Evolutionary conservation across 2,888 invertebrate species (phyloP).

Genomic region (Drosophila limbata): DNA sequence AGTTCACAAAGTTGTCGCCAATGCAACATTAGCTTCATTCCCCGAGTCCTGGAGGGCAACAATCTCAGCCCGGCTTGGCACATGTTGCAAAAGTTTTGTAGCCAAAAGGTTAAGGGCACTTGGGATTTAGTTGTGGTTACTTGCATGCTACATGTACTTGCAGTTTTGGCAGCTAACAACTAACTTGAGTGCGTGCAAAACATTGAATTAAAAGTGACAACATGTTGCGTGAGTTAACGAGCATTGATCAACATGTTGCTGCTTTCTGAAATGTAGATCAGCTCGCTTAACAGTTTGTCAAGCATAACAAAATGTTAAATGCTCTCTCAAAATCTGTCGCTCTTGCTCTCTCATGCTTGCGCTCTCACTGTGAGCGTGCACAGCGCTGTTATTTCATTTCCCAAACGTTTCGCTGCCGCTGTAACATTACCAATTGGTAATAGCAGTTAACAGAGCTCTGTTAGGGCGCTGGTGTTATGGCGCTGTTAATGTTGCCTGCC

Average conservation of each 20-base stretch:
- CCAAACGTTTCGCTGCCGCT: conserved; percentile 1
- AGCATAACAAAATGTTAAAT: background rate
- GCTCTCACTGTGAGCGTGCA: background rate
- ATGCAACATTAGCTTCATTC: conserved; percentile 53
- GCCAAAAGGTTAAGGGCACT: conserved; percentile 51
- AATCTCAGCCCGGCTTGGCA: conserved; percentile 50
- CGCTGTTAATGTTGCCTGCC: conserved; percentile 25
- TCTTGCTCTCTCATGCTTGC: background rate
- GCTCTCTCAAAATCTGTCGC: background rate
- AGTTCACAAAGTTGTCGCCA: conserved; percentile 54
- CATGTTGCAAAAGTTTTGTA: conserved; percentile 42
- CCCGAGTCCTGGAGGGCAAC: conserved; percentile 35
- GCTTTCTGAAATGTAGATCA: conserved; percentile 5
- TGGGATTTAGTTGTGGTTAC: conserved; percentile 49
- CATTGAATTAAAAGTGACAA: conserved; percentile 12
- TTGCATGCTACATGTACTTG: conserved; percentile 26
- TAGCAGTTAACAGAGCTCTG: conserved; percentile 34
- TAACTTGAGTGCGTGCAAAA: conserved; percentile 32
- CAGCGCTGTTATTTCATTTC: conserved; percentile 14
- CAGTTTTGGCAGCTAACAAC: conserved; percentile 47
- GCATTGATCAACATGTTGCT: conserved; percentile 20
- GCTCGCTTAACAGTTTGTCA: background rate
- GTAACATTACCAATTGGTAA: conserved; percentile 24
- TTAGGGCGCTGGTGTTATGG: conserved; percentile 26
- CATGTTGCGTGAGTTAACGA: conserved; percentile 22